Base-by-base conservation (phyloP, 2,113 vertebrate species). In the Vulpes vulpes region DNA sequence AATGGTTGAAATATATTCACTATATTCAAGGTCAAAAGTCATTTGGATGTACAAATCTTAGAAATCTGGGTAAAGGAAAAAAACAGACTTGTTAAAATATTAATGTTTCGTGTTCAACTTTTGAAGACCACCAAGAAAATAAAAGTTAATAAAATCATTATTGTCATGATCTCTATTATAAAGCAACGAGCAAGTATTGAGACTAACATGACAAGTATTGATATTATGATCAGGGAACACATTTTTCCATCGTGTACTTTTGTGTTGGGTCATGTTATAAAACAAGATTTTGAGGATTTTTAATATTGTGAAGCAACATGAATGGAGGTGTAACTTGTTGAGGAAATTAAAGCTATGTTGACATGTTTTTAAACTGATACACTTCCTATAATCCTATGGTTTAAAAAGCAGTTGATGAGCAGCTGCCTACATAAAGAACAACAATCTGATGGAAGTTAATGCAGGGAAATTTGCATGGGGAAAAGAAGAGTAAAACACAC, bases 241-340 rank as follows among this genome's bases (percentile, higher is more conserved):
- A 25, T 69, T 69, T 84, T 96, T 74, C 35, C 4, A 71, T 5
- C 87, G 30, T n/a, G 7, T 78, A 14, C 3, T 59, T 94, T 88
- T 91, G 57, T 49, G 20, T 64, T 79, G 32, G 11, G 22, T 96
- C 27, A 53, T 82, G 83, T 69, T 49, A 55, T 89, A 89, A 96
- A 84, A 38, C 3, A 85, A 91, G 5, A 6, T 4, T 89, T 91
- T 22, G 2, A 1, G 1, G 2, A 64, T 51, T 74, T 97, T 95
- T 67, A 80, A 67, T 60, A 83, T 23, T 53, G 11, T 86, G 14
- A 90, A 88, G 14, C 4, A 73, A 32, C 32, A 88, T 11, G 2
- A 85, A 43, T 69, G 3, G n/a, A 90, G 4, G 35, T 9, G 32
- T 53, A 83, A 64, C 32, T 53, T n/a, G 5, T 67, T 14, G 17